These are phyloP conservation scores for Chanos chanos DNA, from an alignment of 2,797 vertebrate genomes.

Conservation along the genomic window DNA sequence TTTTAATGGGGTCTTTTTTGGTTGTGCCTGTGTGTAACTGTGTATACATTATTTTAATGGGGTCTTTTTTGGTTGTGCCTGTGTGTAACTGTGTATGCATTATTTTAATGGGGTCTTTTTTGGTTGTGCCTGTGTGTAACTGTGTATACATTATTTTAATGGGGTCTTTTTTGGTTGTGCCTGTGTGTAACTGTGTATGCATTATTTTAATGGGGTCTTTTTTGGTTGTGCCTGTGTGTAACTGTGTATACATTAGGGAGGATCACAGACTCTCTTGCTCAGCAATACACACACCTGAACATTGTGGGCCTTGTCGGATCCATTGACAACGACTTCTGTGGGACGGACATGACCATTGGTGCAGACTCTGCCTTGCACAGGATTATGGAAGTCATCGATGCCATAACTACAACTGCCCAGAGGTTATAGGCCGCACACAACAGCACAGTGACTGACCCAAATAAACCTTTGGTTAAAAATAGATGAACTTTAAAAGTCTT, in stretches of 20 bases:
- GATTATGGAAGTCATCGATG: slow-evolving; percentile 92
- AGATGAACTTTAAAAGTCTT: too few species aligned
- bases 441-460: not conserved
- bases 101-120: too few species aligned
- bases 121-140: too few species aligned
- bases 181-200: not conserved
- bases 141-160: too few species aligned
- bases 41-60: too few species aligned
- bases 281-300: slow-evolving; percentile 79
- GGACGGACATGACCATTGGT: slow-evolving; percentile 97
- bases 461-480: too few species aligned
- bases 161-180: not conserved
- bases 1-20: too few species aligned
- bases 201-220: not conserved
- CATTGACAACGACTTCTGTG: slow-evolving; percentile 96
- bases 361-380: slow-evolving; percentile 91
- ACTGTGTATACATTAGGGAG: slow-evolving; percentile 67
- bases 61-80: too few species aligned
- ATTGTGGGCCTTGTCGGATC: slow-evolving; percentile 93
- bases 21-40: too few species aligned
- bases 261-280: slow-evolving; percentile 77
- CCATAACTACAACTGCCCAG: slow-evolving; percentile 91
- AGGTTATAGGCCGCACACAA: slow-evolving; percentile 64
- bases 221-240: not conserved
- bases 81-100: too few species aligned